Conservation (phyloP, 2,113 vertebrate genomes). For the Dolichallabes microphthalmus region DNA sequence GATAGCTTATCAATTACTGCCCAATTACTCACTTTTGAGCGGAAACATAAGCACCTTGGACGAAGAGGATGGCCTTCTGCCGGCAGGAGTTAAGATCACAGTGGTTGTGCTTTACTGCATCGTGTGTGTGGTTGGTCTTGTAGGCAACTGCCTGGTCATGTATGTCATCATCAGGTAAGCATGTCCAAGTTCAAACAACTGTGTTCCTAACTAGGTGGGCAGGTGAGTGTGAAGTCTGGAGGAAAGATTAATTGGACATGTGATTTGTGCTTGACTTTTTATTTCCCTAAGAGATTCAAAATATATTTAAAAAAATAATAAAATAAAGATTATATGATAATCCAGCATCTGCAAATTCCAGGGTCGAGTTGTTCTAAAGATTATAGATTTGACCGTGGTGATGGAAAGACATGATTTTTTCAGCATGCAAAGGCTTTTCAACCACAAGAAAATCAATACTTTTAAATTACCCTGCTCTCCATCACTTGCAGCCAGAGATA, state of each 20-base stretch:
- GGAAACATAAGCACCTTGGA: slow-evolving; percentile 43
- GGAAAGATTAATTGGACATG: background rate
- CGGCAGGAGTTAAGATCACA: slow-evolving; percentile 39
- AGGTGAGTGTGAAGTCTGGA: background rate
- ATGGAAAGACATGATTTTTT: background rate
- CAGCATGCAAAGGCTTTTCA: background rate
- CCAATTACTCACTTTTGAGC: slow-evolving; percentile 41
- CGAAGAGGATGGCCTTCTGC: slow-evolving; percentile 27
- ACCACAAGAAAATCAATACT: slow-evolving; percentile 17
- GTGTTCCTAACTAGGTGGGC: background rate
- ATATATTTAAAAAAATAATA: background rate
- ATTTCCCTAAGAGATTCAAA: background rate
- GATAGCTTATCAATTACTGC: slow-evolving; percentile 18
- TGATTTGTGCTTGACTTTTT: background rate
- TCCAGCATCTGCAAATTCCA: background rate
- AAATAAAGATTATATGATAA: background rate
- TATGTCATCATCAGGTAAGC: slow-evolving; percentile 52
- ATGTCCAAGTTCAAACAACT: background rate
- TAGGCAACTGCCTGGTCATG: slow-evolving; percentile 46
- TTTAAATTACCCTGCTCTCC: slow-evolving; percentile 4
- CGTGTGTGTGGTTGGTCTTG: slow-evolving; percentile 52
- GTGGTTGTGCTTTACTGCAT: slow-evolving; percentile 48
- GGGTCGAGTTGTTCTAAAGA: background rate
- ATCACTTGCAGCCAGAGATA: background rate
- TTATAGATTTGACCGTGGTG: background rate